A percentile compares a stretch with the other conserved stretches of the same genome.
phyloP scores from a whole-genome alignment of 2,888 invertebrate species.

The Rhagium mordax region DNA sequence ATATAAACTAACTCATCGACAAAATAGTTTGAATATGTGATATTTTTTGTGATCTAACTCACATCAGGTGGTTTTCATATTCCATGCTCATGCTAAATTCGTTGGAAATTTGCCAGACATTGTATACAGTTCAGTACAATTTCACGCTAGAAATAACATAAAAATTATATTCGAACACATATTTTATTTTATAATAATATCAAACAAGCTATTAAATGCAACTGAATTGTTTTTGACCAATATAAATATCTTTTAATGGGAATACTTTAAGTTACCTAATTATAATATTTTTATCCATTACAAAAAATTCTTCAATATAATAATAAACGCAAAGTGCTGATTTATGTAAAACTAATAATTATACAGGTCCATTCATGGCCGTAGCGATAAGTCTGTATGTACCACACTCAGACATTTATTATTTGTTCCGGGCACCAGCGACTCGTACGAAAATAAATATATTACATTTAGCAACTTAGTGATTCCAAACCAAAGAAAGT shows the following conservation, averaged over 20 bases:
- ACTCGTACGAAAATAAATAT: too few relatives aligned
- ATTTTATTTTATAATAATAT: not conserved
- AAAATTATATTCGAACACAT: not conserved
- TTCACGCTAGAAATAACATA: not conserved
- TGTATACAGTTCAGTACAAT: not conserved
- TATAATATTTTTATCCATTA: not conserved
- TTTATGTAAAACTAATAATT: not conserved
- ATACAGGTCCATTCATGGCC: not conserved
- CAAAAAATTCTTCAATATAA: not conserved
- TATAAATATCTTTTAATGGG: not conserved
- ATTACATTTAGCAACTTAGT: too few relatives aligned
- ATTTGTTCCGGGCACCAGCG: too few relatives aligned
- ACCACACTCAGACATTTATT: too few relatives aligned
- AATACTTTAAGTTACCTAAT: slow-evolving; percentile 1
- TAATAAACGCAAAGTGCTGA: not conserved
- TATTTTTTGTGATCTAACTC: not conserved
- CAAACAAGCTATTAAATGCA: not conserved
- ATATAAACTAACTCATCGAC: not conserved
- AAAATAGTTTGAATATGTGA: not conserved
- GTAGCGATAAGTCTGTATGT: too few relatives aligned
- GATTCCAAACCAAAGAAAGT: too few relatives aligned
- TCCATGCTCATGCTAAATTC: not conserved
- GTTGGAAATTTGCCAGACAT: not conserved
- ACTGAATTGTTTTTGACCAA: not conserved
- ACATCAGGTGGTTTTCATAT: not conserved